phyloP scores from a whole-genome alignment of 2,797 vertebrate species.

The Saxicola maurus region DNA sequence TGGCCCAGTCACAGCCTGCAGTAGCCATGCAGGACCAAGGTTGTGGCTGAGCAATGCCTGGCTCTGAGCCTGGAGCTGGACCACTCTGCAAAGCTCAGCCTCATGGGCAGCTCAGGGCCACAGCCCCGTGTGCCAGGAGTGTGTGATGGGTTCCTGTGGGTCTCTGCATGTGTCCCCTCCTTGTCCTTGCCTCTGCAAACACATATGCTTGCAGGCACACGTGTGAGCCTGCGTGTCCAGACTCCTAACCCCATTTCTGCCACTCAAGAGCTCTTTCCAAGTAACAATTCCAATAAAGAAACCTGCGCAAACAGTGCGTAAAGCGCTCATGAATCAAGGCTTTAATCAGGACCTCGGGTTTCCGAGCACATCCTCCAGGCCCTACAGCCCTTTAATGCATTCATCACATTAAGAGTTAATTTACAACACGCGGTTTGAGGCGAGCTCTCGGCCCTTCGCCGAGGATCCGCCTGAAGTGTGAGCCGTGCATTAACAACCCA shows the following conservation, averaged over 20 bases:
- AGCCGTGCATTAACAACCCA: constrained; percentile 52
- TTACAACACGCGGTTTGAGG: constrained; percentile 46
- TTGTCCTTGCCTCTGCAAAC: neutral
- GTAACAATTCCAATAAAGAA: constrained; percentile 42
- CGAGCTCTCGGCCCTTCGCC: constrained; percentile 9
- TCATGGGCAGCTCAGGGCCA: neutral
- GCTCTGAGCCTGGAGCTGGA: neutral
- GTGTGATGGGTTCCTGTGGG: neutral
- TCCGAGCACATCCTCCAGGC: constrained; percentile 44
- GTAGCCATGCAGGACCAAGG: neutral
- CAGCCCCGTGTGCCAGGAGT: fast-evolving
- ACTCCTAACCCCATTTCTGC: neutral
- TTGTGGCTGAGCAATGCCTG: neutral
- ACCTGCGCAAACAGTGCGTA: constrained; percentile 5
- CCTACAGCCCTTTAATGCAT: constrained; percentile 47
- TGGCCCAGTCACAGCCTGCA: neutral
- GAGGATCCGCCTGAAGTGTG: constrained; percentile 48
- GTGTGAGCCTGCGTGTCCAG: neutral
- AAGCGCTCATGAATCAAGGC: constrained; percentile 55
- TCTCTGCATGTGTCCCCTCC: neutral
- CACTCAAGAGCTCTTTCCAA: constrained; percentile 27
- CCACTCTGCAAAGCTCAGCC: neutral
- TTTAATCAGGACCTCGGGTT: constrained; percentile 57
- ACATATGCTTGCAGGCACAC: neutral
- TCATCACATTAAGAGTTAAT: constrained; percentile 67